Evolutionary conservation across 2,888 invertebrate genomes (phyloP), one percentile per base, ranked within the genome.

Genomic region (Drosophila kuntzei): DNA sequence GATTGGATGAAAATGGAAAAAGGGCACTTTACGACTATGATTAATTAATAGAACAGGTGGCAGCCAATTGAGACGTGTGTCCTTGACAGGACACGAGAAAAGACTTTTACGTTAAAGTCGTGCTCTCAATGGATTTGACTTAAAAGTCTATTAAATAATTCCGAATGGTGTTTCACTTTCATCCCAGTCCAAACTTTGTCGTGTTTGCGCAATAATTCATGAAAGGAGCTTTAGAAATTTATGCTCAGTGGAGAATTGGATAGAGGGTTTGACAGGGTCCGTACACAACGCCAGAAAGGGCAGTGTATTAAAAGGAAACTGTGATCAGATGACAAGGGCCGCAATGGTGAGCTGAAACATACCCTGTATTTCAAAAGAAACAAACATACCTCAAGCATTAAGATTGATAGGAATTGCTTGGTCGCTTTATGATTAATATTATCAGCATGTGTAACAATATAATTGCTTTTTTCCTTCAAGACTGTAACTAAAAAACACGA

Each of bases 131-230:
- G 20, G 25, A 58, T 50, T 18, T 46, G 69, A 73, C 74, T 77
- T 66, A 54, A 78, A 73, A 66, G 78, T 69, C 59, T 78, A 66
- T 77, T 72, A 77, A 77, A 73, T 60, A 61, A 65, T 59, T 68
- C 72, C 43, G 43, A 55, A 49, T 49, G 68, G 43, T 71, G 27
- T 37, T 59, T 50, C 36, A 47, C 41, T 50, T 20, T 36, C 25
- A 27, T 14, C 29, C 53, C 44, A 44, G 18, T 25, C 16, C 68
- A 51, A 53, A 60, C 57, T 51, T 57, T 54, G 39, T 16, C 49
- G 20, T n/a, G 25, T 61, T 36, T 53, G 60, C n/a, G 59, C 57
- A 49, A 54, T 58, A 62, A 49, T 67, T 69, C 69, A 62, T 39
- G 39, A 20, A 49, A 41, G 43, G 55, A 55, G 49, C 69, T 66